Conservation (phyloP, 2,113 vertebrate genomes). For the Elachura formosa region DNA sequence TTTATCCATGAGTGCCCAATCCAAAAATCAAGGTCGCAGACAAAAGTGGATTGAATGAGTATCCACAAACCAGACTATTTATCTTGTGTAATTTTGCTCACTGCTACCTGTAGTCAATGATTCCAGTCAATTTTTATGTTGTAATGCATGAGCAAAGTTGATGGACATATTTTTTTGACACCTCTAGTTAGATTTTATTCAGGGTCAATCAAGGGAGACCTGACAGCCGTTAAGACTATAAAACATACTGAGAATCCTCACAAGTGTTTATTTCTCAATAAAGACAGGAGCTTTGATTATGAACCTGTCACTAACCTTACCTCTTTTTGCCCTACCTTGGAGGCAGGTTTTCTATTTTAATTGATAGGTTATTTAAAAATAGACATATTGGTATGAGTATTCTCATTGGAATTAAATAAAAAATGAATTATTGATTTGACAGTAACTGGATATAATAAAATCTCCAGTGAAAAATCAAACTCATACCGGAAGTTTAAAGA, state of each 20-base stretch:
- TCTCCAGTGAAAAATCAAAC: not conserved
- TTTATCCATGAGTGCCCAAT: conserved; percentile 76
- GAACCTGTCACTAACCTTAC: not conserved
- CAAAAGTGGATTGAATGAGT: conserved; percentile 69
- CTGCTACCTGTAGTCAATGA: conserved; percentile 73
- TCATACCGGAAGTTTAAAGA: not conserved
- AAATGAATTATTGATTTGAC: conserved; percentile 4
- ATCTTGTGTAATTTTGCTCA: conserved; percentile 72
- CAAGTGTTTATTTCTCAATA: conserved; percentile 58
- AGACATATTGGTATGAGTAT: not conserved
- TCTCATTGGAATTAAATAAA: conserved; percentile 23
- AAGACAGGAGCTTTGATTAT: not conserved
- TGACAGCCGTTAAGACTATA: conserved; percentile 61
- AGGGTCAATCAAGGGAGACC: conserved; percentile 67
- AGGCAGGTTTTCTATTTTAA: not conserved
- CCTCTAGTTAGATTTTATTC: conserved; percentile 71
- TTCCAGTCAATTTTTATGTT: conserved; percentile 76
- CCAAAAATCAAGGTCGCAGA: conserved; percentile 75
- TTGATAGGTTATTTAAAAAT: conserved; percentile 26
- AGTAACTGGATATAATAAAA: not conserved
- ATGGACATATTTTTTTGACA: conserved; percentile 73
- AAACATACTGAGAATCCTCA: conserved; percentile 25
- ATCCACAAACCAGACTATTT: conserved; percentile 65
- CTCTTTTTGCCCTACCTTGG: not conserved
- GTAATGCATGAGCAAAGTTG: conserved; percentile 75